Base-by-base conservation (phyloP, 2,797 vertebrate genomes). In the Poeciliopsis turneri region DNA sequence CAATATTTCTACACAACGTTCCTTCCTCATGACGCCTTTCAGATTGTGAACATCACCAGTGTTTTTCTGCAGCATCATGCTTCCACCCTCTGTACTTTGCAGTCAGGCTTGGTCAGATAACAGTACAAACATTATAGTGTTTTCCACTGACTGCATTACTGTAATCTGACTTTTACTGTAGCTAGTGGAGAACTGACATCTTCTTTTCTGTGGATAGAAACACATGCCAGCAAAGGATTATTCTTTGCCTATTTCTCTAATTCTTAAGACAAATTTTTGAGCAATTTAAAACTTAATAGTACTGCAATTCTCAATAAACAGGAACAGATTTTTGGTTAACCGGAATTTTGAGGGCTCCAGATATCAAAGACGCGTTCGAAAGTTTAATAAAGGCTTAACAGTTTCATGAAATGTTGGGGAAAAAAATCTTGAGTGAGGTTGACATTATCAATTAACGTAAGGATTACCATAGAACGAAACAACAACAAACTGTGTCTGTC, bases 401-500 rank as follows among this genome's bases (percentile, higher is more conserved):
- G 20, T 66, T 23, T 43, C n/a, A 69, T 68, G 9, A 68, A 41
- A 43, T 10, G 15, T 30, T 39, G 9, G 41, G 41, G 9, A 13
- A 25, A 20, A 25, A 5, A 25, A 64, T 13, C 16, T 36, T 68
- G 9, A 39, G 0, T 20, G 20, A 39, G 33, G 10, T 41, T 41
- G 18, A 23, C 12, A 69, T 69, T 12, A n/a, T n/a, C 43, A 69
- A 69, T 28, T 25, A 25, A n/a, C 45, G 39, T 41, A n/a, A 69
- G 25, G 41, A 43, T 69, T 8, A 28, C 41, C 10, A 43, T 69
- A n/a, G 1, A 43, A 69, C 13, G 2, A 43, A 68, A 41, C 9
- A n/a, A n/a, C 25, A 45, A n/a, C 25, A 43, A 43, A 88, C 74
- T 76, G 46, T n/a, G 18, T 16, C 66, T 2, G 11, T 74, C 25